Evolutionary conservation across 2,888 invertebrate species (phyloP).

Genomic region (Holacanthella duospinosa): DNA sequence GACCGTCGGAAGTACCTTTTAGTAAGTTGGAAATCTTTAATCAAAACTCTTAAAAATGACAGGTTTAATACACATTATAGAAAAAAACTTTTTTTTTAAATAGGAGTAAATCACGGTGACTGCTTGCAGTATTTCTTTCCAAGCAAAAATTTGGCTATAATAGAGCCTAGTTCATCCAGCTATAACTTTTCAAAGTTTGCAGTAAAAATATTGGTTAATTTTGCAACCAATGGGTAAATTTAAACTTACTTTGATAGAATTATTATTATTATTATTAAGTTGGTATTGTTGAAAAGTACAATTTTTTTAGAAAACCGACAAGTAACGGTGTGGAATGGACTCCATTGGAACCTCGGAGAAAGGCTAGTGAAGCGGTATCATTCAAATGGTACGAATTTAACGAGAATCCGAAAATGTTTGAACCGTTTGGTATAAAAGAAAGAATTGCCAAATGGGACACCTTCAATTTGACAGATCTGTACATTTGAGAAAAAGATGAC

Average conservation of each 20-base stretch:
- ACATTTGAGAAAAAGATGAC: too few species aligned
- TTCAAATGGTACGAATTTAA: neutral
- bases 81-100: neutral
- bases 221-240: neutral
- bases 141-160: neutral
- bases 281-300: too few species aligned
- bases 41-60: too few species aligned
- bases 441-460: neutral
- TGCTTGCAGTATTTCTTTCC: neutral
- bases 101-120: neutral
- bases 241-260: neutral
- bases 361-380: neutral
- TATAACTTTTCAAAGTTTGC: neutral
- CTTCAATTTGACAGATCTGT: neutral
- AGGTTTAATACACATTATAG: neutral
- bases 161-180: neutral
- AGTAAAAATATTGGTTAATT: neutral
- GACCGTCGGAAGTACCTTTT: neutral
- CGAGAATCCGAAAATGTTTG: neutral
- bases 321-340: neutral
- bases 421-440: neutral
- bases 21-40: too few species aligned
- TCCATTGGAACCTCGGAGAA: too few species aligned
- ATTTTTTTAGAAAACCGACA: neutral
- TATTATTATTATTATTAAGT: neutral